A percentile compares a stretch with the other conserved stretches of the same genome.
Evolutionary conservation across 2,113 vertebrate species (phyloP).

Genomic region (Tapirus terrestris): DNA sequence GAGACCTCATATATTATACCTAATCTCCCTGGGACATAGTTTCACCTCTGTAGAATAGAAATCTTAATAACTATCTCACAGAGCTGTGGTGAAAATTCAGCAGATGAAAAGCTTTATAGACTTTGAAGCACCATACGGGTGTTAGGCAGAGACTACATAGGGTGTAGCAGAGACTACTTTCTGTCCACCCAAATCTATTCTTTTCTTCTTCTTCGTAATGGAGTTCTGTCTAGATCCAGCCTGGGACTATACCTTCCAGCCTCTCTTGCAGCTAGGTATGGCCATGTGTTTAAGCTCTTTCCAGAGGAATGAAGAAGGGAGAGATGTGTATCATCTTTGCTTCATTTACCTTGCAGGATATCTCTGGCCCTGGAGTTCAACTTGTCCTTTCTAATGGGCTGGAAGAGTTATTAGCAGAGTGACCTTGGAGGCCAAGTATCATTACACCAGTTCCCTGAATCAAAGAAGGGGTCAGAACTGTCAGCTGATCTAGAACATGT

Average conservation of each 20-base stretch:
- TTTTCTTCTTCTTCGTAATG: neutral
- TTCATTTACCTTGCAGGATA: neutral
- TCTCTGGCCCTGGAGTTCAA: neutral
- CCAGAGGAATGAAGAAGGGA: neutral
- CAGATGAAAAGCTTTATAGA: neutral
- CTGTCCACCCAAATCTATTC: neutral
- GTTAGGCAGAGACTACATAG: no score
- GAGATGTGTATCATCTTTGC: neutral
- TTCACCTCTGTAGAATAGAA: neutral
- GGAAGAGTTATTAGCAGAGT: neutral
- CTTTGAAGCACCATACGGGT: neutral
- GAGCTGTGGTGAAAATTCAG: neutral
- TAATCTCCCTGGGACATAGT: neutral
- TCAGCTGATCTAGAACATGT: slow-evolving; percentile 11
- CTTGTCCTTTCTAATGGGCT: neutral
- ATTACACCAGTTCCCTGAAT: neutral
- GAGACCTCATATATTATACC: neutral
- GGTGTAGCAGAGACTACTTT: neutral
- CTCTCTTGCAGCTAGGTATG: neutral
- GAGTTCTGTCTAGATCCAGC: neutral
- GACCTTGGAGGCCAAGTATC: neutral
- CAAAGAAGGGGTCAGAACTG: neutral
- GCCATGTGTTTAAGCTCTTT: neutral
- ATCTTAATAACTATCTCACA: neutral
- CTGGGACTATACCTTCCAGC: neutral